These are phyloP conservation scores for Eristalis intricaria DNA, from an alignment of 2,888 invertebrate genomes.

Conservation along the genomic window DNA sequence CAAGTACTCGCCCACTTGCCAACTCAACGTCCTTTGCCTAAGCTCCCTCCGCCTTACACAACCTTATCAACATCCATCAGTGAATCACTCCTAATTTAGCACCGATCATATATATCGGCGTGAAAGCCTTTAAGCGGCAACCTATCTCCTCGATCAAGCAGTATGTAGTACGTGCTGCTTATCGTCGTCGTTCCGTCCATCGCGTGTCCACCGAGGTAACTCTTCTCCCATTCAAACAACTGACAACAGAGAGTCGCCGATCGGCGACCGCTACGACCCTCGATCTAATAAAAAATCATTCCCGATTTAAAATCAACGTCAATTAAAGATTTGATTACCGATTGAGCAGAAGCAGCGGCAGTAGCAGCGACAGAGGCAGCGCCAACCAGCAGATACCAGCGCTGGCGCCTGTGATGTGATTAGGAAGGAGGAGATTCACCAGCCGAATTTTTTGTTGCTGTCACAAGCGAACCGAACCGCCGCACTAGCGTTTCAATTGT, in stretches of 20 bases:
- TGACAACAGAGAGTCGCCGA: neutral
- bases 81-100: too few relatives aligned
- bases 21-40: too few relatives aligned
- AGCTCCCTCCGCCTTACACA: too few relatives aligned
- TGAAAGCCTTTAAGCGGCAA: too few relatives aligned
- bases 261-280: neutral
- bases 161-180: too few relatives aligned
- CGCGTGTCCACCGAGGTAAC: neutral
- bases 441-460: neutral
- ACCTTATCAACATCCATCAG: too few relatives aligned
- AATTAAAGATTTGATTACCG: slow-evolving; percentile 1
- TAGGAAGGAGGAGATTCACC: neutral
- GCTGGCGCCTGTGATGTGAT: neutral
- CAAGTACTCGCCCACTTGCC: too few relatives aligned
- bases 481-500: slow-evolving; percentile 3
- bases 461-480: neutral
- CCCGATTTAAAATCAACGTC: neutral
- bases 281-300: neutral
- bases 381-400: neutral
- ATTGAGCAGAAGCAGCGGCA: neutral
- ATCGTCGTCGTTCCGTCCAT: too few relatives aligned
- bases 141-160: too few relatives aligned
- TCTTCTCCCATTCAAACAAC: neutral
- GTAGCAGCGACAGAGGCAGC: neutral
- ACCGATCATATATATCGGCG: too few relatives aligned